phyloP scores from a whole-genome alignment of 2,797 vertebrate genomes.

The Coccyzus lansbergi region DNA sequence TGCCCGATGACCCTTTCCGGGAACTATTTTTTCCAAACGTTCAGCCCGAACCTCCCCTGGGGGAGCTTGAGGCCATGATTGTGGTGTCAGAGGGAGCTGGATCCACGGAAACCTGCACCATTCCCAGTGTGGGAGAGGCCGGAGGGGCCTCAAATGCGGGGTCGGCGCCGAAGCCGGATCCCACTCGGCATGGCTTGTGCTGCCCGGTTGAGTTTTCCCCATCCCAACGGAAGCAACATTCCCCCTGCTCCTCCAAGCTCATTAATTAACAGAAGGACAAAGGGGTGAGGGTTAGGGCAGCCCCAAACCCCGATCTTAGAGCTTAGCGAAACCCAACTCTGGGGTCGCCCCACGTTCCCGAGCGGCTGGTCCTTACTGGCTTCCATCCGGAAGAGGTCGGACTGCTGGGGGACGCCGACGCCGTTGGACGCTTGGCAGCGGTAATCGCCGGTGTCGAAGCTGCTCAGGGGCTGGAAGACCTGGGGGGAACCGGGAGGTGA shows the following conservation, averaged over 20 bases:
- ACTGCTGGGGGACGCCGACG: conserved; percentile 71
- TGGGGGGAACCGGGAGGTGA: background rate
- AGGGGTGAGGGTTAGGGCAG: background rate
- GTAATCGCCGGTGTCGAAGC: conserved; percentile 79
- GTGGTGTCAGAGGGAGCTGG: no score
- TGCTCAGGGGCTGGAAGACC: conserved; percentile 72
- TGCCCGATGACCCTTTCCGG: no score
- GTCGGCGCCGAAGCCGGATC: background rate
- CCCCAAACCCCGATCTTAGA: no score
- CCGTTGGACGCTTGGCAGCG: conserved; percentile 83
- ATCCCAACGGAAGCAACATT: background rate
- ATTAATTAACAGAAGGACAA: background rate
- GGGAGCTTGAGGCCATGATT: no score
- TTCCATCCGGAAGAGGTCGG: conserved; percentile 75
- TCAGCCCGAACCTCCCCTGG: no score
- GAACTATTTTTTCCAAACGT: no score
- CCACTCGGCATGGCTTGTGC: accelerated
- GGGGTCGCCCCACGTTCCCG: no score
- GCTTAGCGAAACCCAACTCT: no score
- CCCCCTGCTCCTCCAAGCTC: background rate
- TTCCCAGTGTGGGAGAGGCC: accelerated
- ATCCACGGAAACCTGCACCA: background rate
- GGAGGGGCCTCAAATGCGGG: background rate
- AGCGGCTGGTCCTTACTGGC: conserved; percentile 76
- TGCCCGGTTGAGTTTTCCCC: no score